Conservation (phyloP, 2,113 vertebrate species). For the Mandrillus leucophaeus region DNA sequence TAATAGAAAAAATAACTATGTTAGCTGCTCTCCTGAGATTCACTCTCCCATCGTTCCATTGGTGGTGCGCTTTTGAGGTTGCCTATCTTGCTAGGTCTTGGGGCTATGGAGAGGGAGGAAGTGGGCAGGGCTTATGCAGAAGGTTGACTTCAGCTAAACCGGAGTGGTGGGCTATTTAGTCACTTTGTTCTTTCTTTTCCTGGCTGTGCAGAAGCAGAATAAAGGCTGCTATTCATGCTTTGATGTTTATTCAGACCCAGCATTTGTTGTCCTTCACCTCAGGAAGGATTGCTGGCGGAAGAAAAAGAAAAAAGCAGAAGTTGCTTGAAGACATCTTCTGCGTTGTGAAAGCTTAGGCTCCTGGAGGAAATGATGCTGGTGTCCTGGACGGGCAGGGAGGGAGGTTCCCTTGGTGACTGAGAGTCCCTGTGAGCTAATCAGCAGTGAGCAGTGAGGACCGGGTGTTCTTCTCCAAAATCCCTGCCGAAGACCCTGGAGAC, state of each 20-base stretch:
- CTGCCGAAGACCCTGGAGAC: neutral
- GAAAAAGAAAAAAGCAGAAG: neutral
- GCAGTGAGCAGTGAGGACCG: neutral
- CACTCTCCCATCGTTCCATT: accelerated
- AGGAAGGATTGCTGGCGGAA: neutral
- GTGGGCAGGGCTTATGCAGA: accelerated
- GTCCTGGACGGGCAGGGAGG: neutral
- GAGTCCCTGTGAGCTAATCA: neutral
- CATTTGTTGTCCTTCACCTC: neutral
- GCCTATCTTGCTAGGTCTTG: too few species aligned
- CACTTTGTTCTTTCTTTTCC: neutral
- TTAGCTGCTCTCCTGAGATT: accelerated
- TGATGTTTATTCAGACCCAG: neutral
- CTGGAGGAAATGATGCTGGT: neutral
- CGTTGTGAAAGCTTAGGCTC: neutral
- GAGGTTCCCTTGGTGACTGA: neutral
- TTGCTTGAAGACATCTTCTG: neutral
- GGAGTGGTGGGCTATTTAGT: too few species aligned
- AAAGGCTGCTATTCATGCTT: neutral
- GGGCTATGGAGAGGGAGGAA: neutral
- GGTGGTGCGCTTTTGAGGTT: accelerated
- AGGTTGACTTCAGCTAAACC: accelerated
- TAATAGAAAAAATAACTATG: neutral
- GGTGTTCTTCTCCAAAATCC: neutral
- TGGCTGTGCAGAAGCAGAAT: too few species aligned